Base-by-base conservation (phyloP, 2,797 vertebrate genomes). In the Petrocephalus schoutedeni region DNA sequence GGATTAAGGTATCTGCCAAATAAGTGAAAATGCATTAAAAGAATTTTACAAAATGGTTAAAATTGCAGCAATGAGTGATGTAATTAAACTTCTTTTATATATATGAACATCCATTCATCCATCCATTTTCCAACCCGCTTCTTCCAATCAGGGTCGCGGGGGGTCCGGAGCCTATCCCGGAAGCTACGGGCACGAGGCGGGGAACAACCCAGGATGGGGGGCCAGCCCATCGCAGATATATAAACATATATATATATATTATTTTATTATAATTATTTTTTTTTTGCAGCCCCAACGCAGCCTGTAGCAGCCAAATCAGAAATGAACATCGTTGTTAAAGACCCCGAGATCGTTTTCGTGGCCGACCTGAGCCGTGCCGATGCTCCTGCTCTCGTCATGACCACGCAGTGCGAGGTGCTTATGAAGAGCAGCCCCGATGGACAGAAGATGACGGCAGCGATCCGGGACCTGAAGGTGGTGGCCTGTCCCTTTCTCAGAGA, bases 321-420 rank as follows among this genome's bases (percentile, higher is more conserved):
- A 94, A 95, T 98, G 77, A 97, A 97, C 74, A 92, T 98, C 54
- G 4, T 95, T 77, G 95, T 99, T 92, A 96, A 95, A 93, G 98
- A 99, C 92, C 98, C 98, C 0, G 98, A 99, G 93, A 96, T 99
- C 19, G 97, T 98, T 21, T 99, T 99, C 91, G 98, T 99, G 92
- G 98, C 98, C 0, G 98, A 99, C 91, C 95, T 99, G 94, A 98
- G 97, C n/a, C 97, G 95, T 82, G 96, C 95, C 3, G 97, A 99
- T 77, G 97, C 97, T 82, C 97, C 98, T 12, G 96, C 98, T 0
- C 92, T 99, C 77, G 97, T 99, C 53, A 95, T 98, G 94, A 98
- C 97, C 88, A 97, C 97, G 0, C 96, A 98, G 82, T 98, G 97
- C 91, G 98, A 99, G 88, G 91, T 98, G 86, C 89, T 93, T 83